Evolutionary conservation across 2,797 vertebrate genomes (phyloP).

Genomic region (Malacoraja senta): DNA sequence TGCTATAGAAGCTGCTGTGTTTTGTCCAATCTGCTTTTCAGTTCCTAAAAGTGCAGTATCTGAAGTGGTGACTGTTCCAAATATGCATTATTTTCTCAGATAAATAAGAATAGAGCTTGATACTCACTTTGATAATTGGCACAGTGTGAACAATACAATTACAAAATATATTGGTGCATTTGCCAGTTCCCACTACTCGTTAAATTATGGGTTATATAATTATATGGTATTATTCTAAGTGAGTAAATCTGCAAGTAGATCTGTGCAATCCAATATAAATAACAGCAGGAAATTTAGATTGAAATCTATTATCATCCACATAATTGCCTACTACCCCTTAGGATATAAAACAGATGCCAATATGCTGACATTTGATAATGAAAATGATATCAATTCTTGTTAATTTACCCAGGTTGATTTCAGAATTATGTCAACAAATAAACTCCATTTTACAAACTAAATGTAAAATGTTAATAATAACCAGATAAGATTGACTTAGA

Average conservation of each 20-base stretch:
- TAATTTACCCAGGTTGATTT: constrained; percentile 21
- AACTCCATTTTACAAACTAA: neutral
- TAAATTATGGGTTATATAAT: constrained; percentile 34
- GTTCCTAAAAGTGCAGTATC: neutral
- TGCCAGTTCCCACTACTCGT: neutral
- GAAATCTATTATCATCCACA: constrained; percentile 35
- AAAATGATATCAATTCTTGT: constrained; percentile 21
- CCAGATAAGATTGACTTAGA: neutral
- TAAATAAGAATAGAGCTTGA: neutral
- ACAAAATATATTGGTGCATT: neutral
- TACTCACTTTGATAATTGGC: neutral
- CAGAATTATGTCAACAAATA: constrained; percentile 25
- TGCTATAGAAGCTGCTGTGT: constrained; percentile 58
- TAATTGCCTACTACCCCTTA: constrained; percentile 21
- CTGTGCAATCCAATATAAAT: constrained; percentile 36
- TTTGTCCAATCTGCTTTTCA: constrained; percentile 51
- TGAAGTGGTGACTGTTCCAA: constrained; percentile 8
- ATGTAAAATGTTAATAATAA: constrained; percentile 20
- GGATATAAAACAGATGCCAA: constrained; percentile 20
- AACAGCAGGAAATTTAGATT: constrained; percentile 39
- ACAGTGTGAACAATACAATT: neutral
- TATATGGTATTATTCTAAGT: constrained; percentile 35
- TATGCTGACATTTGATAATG: constrained; percentile 28
- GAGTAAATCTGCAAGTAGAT: constrained; percentile 33
- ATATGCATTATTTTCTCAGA: neutral